Base-by-base conservation (phyloP, 2,888 invertebrate species). In the Pandemis cinnamomeana region DNA sequence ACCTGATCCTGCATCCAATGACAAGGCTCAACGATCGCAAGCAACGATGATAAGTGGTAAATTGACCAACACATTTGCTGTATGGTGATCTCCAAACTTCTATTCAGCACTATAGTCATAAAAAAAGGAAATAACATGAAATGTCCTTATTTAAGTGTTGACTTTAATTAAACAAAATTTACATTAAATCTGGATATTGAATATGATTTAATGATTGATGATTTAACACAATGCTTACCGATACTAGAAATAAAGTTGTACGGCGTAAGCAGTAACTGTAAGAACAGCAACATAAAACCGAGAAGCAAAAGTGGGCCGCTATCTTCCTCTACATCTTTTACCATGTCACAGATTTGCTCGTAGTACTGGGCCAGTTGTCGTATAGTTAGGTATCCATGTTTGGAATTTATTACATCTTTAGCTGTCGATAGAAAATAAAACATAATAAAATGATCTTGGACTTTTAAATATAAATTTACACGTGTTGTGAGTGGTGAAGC, bases 1-100 rank as follows among this genome's bases (percentile, higher is more conserved):
- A 72, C 71, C 71, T 72, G 71, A 36, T 67, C 53, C 5, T 67
- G 71, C 11, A 67, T 60, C 36, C 53, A 53, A 5, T 72, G 71
- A 41, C 71, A 67, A 44, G 71, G 67, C 15, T 72, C 71, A 15
- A 72, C 71, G 10, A 72, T 41, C 27, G 62, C 36, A 15, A 72
- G 8, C 36, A 72, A 36, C 13, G 61, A 20, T 55, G 15, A 2
- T 5, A 7, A 62, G n/a, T 51, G 48, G 5, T 8, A 5, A 7
- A 72, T 13, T 13, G 41, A 11, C 67, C 61, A 53, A 62, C 61
- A 51, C 0, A 5, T 8, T 48, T 62, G 61, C n/a, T 41, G 44
- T 44, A 61, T 27, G 15, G n/a, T 13, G 10, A 15, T 0, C 4
- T n/a, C 4, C 4, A 7, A 1, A 3, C 8, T 7, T n/a, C 1